Conservation (phyloP, 1,140 invertebrate species). For the Cydia fagiglandana region DNA sequence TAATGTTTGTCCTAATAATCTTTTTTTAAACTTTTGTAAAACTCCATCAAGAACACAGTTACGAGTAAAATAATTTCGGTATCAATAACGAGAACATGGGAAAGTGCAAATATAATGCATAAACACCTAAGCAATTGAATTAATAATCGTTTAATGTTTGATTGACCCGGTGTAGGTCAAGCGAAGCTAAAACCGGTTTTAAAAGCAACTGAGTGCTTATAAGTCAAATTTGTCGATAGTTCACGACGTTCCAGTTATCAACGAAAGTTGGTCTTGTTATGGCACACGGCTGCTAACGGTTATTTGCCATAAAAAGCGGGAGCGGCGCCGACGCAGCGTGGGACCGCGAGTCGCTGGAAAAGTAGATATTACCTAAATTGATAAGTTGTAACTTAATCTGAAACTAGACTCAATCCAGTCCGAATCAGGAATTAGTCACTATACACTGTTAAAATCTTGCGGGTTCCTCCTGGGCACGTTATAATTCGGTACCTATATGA, state of each 20-base stretch:
- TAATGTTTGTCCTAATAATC: too few relatives aligned
- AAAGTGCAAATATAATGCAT: too few relatives aligned
- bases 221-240: constrained; percentile 6
- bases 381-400: too few relatives aligned
- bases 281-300: constrained; percentile 33
- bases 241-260: constrained; percentile 32
- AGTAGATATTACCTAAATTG: background rate
- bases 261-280: constrained; percentile 41
- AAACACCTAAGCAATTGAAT: too few relatives aligned
- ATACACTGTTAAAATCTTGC: too few relatives aligned
- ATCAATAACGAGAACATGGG: background rate
- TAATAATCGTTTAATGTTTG: background rate
- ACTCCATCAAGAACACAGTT: too few relatives aligned
- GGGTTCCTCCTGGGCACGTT: too few relatives aligned
- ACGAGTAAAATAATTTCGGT: too few relatives aligned
- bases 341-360: background rate
- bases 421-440: too few relatives aligned
- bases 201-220: background rate
- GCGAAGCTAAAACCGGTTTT: constrained; percentile 8
- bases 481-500: too few relatives aligned
- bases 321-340: background rate
- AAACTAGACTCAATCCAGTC: too few relatives aligned
- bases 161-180: constrained; percentile 6
- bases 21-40: too few relatives aligned
- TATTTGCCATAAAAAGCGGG: constrained; percentile 33